Conservation (phyloP, 2,113 vertebrate species). For the Cygnus buccinator region DNA sequence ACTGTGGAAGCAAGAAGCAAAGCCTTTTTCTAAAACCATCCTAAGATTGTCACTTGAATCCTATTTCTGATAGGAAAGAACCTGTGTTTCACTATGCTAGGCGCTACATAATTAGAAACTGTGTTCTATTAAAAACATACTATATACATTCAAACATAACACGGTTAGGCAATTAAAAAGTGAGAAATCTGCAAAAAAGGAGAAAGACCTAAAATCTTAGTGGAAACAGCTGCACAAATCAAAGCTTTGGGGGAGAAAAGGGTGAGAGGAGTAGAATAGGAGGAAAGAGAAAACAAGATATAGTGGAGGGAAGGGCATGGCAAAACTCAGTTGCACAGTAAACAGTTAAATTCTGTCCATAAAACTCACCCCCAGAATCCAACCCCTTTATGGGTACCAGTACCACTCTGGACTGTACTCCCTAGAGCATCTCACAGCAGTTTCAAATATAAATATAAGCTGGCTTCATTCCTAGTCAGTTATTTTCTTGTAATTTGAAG, state of each 20-base stretch:
- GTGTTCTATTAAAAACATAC: neutral
- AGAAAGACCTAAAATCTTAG: neutral
- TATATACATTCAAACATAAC: neutral
- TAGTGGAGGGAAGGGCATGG: neutral
- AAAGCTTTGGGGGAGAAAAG: neutral
- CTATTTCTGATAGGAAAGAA: neutral
- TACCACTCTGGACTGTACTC: neutral
- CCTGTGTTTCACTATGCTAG: neutral
- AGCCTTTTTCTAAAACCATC: neutral
- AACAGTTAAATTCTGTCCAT: neutral
- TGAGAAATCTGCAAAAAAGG: neutral
- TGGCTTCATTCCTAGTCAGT: neutral
- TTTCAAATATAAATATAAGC: neutral
- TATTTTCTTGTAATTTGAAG: neutral
- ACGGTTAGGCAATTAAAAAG: neutral
- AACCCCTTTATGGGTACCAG: neutral
- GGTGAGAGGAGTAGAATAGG: neutral
- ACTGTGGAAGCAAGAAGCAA: neutral
- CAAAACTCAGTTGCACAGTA: neutral
- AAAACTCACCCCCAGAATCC: neutral
- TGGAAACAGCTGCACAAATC: neutral
- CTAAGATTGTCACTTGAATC: neutral
- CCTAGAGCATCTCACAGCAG: neutral
- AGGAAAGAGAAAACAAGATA: conserved; percentile 25
- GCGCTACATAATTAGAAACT: neutral